Evolutionary conservation across 2,888 invertebrate genomes (phyloP).

Genomic region (Nephrotoma guestfalica): DNA sequence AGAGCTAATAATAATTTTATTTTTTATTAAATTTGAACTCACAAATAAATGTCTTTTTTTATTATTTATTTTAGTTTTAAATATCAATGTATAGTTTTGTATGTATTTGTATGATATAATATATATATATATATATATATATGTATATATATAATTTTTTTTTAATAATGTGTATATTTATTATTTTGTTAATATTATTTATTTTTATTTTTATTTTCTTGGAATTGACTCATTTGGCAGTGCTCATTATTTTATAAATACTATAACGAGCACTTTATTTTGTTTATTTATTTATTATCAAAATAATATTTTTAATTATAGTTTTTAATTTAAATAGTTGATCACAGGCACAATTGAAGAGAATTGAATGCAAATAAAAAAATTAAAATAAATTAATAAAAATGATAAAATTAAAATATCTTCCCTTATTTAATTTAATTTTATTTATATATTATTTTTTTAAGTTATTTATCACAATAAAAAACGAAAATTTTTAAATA

Average conservation of each 20-base stretch:
- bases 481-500: neutral
- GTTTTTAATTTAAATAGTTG: neutral
- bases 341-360: neutral
- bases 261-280: constrained; percentile 6
- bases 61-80: neutral
- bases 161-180: neutral
- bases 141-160: neutral
- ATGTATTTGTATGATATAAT: neutral
- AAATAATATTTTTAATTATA: neutral
- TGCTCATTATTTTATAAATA: constrained; percentile 4
- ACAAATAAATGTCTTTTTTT: neutral
- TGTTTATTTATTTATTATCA: neutral
- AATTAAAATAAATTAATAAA: neutral
- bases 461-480: neutral
- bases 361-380: neutral
- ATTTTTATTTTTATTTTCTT: neutral
- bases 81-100: neutral
- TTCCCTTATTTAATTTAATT: neutral
- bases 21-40: neutral
- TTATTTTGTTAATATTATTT: neutral
- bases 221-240: constrained; percentile 8
- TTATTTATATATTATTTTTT: neutral
- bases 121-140: neutral
- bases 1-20: neutral
- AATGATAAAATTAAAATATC: neutral